Percentiles rank a stretch among this genome's conserved stretches.
Conservation (phyloP, 2,797 vertebrate genomes). For the Tadarida brasiliensis region DNA sequence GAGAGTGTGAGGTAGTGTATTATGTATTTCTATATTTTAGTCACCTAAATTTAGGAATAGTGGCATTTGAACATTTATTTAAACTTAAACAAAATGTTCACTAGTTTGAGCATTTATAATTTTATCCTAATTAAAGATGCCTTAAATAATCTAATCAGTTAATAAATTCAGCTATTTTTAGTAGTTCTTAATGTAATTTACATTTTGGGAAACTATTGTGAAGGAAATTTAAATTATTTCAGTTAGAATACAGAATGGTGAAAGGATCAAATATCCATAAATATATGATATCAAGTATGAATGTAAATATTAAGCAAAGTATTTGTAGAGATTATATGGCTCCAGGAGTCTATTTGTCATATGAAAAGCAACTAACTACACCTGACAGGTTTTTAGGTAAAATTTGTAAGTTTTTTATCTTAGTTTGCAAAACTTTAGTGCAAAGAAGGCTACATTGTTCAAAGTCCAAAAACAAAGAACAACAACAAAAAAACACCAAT, state of each 20-base stretch:
- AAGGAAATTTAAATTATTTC: slow-evolving; percentile 36
- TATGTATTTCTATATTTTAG: slow-evolving; percentile 82
- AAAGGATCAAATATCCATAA: slow-evolving; percentile 34
- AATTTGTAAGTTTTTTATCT: not conserved
- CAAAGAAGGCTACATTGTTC: slow-evolving; percentile 50
- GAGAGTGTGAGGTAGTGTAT: slow-evolving; percentile 83
- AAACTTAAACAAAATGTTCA: not conserved
- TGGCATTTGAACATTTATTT: slow-evolving; percentile 54
- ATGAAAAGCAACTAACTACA: slow-evolving; percentile 4
- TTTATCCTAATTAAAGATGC: slow-evolving; percentile 49
- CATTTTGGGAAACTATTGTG: not conserved
- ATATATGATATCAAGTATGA: not conserved
- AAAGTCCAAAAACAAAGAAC: slow-evolving; percentile 47
- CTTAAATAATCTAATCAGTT: slow-evolving; percentile 9
- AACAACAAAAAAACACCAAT: not conserved
- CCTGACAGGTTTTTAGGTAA: slow-evolving; percentile 37
- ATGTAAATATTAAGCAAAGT: slow-evolving; percentile 32
- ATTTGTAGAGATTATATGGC: slow-evolving; percentile 27
- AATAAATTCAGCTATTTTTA: slow-evolving; percentile 44
- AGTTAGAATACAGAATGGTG: not conserved
- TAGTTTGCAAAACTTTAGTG: slow-evolving; percentile 19
- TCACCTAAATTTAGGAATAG: slow-evolving; percentile 79
- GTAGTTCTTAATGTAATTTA: slow-evolving; percentile 52
- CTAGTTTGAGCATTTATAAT: slow-evolving; percentile 50
- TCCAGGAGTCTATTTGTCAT: slow-evolving; percentile 25